These are phyloP conservation scores for Mus minutoides DNA, from an alignment of 2,797 vertebrate genomes.

Conservation along the genomic window DNA sequence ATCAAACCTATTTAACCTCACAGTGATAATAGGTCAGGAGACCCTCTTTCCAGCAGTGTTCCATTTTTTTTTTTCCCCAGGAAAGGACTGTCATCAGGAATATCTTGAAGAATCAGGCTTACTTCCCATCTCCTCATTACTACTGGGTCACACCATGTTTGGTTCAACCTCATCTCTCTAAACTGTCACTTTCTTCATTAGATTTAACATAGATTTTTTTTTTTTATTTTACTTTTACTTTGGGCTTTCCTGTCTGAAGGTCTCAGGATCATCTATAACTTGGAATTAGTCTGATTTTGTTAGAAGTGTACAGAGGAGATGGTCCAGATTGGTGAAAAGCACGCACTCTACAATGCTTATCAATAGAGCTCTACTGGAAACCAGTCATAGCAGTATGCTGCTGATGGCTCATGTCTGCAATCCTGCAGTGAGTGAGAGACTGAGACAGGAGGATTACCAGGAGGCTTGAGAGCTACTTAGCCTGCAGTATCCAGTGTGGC, in stretches of 20 bases:
- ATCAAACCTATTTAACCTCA: not conserved
- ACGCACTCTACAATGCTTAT: too few relatives aligned
- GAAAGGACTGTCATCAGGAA: not conserved
- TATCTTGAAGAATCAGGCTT: not conserved
- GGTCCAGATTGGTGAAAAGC: not conserved
- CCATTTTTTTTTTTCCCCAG: not conserved
- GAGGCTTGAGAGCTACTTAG: not conserved
- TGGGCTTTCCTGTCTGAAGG: not conserved
- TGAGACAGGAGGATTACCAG: not conserved
- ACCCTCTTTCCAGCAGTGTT: not conserved
- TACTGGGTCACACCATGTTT: not conserved
- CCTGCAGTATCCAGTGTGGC: not conserved
- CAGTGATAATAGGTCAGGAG: not conserved
- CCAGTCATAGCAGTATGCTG: not conserved
- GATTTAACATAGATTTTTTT: not conserved
- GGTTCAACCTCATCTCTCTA: not conserved
- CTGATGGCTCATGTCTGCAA: not conserved
- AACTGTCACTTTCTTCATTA: not conserved
- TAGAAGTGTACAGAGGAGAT: not conserved
- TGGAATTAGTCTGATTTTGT: not conserved
- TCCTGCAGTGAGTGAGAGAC: not conserved
- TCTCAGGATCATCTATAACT: not conserved
- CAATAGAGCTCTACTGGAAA: not conserved
- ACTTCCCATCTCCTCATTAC: too few relatives aligned
- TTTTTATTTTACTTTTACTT: not conserved